Evolutionary conservation across 2,113 vertebrate species (phyloP).

Genomic region (Azemiops feae): DNA sequence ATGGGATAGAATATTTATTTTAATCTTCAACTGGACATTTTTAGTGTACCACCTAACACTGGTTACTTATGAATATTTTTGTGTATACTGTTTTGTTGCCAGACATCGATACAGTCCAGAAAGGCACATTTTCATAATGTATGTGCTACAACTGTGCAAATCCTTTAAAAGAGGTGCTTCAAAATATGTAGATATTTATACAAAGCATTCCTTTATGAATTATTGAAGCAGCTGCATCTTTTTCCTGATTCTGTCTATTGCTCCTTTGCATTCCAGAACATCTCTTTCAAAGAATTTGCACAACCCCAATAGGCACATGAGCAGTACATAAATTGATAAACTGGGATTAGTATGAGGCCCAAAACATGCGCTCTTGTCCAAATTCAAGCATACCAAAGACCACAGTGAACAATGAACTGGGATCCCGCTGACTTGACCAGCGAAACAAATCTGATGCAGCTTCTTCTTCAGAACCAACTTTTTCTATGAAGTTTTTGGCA

Average conservation of each 20-base stretch:
- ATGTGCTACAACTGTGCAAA: neutral
- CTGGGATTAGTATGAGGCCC: neutral
- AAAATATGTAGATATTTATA: neutral
- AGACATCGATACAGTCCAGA: neutral
- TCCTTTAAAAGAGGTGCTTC: neutral
- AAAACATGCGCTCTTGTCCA: neutral
- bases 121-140: neutral
- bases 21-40: neutral
- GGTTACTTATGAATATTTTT: neutral
- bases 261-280: neutral
- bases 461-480: neutral
- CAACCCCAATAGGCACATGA: neutral
- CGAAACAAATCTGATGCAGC: neutral
- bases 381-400: neutral
- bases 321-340: neutral
- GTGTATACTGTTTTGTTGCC: neutral
- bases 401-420: neutral
- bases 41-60: neutral
- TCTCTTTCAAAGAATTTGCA: neutral
- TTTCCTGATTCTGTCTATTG: neutral
- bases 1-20: neutral
- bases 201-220: neutral
- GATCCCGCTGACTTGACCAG: neutral
- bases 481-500: neutral
- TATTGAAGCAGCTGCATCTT: neutral